Base-by-base conservation (phyloP, 1,140 invertebrate species). In the Drosophila littoralis region DNA sequence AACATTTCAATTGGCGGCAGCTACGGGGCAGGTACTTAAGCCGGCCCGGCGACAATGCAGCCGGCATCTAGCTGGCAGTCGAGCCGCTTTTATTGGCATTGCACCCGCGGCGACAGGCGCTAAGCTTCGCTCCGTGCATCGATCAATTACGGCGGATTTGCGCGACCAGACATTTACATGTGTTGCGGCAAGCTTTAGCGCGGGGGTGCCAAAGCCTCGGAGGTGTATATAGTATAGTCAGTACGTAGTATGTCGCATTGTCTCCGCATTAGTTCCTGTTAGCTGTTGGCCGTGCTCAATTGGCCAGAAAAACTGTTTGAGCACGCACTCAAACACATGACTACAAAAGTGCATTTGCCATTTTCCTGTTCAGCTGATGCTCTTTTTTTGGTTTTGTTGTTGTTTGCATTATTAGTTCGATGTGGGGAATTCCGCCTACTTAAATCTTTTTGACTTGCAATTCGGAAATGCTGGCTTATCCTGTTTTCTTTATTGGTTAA, bases 401-500 rank as follows among this genome's bases (percentile, higher is more conserved):
- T 71, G 66, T 46, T 64, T 40, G 55, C 38, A 58, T 58, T 58
- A 58, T 58, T 69, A 64, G 66, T 61, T 57, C 50, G 43, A 36
- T 79, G 65, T 63, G 65, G 88, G 86, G 88, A 91, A 91, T 91
- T 91, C 88, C 88, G 88, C 88, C 51, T 91, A 75, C 88, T 84
- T 91, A 88, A 78, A 81, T 91, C 89, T 63, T 79, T 85, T 91
- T 91, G 89, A 91, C 89, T 91, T 77, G 74, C 78, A 82, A 77
- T 73, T 91, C 89, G 89, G 89, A 91, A 91, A 91, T 89, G 64
- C 75, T 75, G 74, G 88, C 76, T 91, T 82, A 91, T 91, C 89
- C 84, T 91, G 76, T 91, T 91, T 86, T 91, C 89, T 75, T 85
- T 91, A 84, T 91, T 91, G 81, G 89, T 76, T 91, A 79, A 88